Evolutionary conservation across 2,113 vertebrate genomes (phyloP).

Genomic region (Cyprinus carpio): DNA sequence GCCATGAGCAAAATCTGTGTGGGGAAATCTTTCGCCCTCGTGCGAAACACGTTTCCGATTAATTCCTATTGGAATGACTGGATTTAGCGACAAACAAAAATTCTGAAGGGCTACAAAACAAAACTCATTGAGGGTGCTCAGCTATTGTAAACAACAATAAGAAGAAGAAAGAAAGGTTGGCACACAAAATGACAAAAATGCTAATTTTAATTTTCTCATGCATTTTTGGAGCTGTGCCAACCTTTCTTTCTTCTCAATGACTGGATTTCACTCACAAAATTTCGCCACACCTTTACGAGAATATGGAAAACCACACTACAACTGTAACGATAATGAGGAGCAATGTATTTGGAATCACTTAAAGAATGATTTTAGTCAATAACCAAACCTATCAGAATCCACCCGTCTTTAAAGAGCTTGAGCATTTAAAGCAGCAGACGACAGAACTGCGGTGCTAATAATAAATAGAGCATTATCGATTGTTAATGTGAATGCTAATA

Average conservation of each 20-base stretch:
- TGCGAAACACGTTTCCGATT: accelerated
- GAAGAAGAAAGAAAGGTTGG: too few species aligned
- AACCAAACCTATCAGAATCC: not conserved
- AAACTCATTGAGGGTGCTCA: too few species aligned
- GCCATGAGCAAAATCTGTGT: not conserved
- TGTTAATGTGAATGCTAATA: too few species aligned
- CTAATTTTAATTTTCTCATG: too few species aligned
- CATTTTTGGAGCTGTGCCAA: too few species aligned
- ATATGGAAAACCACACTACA: not conserved
- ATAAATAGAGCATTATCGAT: not conserved
- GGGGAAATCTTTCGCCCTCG: not conserved
- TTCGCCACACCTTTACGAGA: not conserved
- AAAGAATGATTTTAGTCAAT: not conserved
- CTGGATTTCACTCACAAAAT: not conserved
- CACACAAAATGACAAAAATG: too few species aligned
- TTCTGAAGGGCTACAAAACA: too few species aligned
- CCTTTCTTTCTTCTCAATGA: too few species aligned
- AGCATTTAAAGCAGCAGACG: not conserved
- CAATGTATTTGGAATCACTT: not conserved
- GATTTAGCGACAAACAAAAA: too few species aligned
- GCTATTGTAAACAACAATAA: too few species aligned
- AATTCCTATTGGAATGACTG: not conserved
- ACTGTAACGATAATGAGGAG: not conserved
- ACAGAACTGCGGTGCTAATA: not conserved
- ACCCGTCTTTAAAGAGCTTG: not conserved